Conservation (phyloP, 2,888 invertebrate species). For the Choreutis nemorana region DNA sequence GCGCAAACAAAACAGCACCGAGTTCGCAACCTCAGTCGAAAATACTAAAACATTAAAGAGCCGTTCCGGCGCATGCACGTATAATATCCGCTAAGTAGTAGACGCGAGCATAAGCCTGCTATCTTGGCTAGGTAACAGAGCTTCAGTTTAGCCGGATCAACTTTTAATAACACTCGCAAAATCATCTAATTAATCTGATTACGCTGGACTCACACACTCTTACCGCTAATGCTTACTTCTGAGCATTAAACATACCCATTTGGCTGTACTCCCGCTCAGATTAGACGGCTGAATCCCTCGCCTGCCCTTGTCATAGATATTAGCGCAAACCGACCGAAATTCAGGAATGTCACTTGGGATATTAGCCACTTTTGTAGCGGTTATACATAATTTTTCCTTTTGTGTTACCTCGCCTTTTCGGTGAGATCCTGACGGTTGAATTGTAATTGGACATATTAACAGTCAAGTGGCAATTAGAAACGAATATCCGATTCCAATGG, state of each 20-base stretch:
- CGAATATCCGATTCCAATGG: conserved; percentile 28
- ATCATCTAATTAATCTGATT: conserved; percentile 64
- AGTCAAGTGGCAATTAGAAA: conserved; percentile 15
- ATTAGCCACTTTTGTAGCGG: too few species aligned
- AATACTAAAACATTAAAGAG: conserved; percentile 65
- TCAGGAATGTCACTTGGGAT: too few species aligned
- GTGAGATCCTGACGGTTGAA: conserved; percentile 10
- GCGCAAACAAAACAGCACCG: conserved; percentile 58
- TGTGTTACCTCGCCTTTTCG: conserved; percentile 7
- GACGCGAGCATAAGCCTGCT: conserved; percentile 50
- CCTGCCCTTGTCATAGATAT: conserved; percentile 26
- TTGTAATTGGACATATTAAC: conserved; percentile 12
- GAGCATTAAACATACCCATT: conserved; percentile 52
- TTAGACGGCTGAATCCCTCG: conserved; percentile 28
- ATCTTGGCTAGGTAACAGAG: conserved; percentile 56
- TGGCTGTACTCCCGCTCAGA: conserved; percentile 43
- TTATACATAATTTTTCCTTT: too few species aligned
- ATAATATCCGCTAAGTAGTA: conserved; percentile 59
- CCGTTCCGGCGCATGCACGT: conserved; percentile 50
- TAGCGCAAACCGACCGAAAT: conserved; percentile 7
- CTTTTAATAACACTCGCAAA: conserved; percentile 63
- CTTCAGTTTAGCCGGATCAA: conserved; percentile 53
- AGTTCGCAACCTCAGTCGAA: conserved; percentile 64
- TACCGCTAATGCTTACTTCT: conserved; percentile 49
- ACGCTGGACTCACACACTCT: conserved; percentile 41